phyloP scores from a whole-genome alignment of 2,888 invertebrate genomes.

The Dryococelus australis region DNA sequence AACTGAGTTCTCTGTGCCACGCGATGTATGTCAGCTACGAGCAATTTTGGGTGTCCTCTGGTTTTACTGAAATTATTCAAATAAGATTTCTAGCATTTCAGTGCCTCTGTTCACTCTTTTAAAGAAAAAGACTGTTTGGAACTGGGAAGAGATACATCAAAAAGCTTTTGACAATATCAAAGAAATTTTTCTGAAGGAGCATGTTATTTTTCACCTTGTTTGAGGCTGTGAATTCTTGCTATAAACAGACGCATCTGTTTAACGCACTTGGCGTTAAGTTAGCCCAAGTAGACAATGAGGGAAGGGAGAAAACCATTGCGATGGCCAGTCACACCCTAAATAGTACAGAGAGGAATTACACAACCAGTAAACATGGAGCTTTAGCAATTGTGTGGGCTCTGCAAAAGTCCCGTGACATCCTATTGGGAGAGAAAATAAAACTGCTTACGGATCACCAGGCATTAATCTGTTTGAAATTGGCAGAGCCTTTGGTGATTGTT shows the following conservation, averaged over 20 bases:
- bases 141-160: neutral
- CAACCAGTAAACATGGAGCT: neutral
- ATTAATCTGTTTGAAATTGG: neutral
- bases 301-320: neutral
- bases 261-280: neutral
- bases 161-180: neutral
- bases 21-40: neutral
- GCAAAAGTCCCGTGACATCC: neutral
- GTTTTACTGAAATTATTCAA: neutral
- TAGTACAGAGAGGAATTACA: neutral
- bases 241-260: neutral
- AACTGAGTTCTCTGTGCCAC: neutral
- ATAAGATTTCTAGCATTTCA: neutral
- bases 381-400: neutral
- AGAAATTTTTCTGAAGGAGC: neutral
- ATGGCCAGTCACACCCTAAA: neutral
- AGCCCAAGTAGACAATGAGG: neutral
- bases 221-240: neutral
- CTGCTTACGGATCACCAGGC: neutral
- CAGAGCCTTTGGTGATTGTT: too few species aligned
- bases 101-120: neutral
- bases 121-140: neutral
- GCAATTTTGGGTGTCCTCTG: neutral
- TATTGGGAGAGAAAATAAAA: neutral
- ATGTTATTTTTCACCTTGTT: neutral